Evolutionary conservation across 2,113 vertebrate genomes (phyloP).

Genomic region (Felis chaus): DNA sequence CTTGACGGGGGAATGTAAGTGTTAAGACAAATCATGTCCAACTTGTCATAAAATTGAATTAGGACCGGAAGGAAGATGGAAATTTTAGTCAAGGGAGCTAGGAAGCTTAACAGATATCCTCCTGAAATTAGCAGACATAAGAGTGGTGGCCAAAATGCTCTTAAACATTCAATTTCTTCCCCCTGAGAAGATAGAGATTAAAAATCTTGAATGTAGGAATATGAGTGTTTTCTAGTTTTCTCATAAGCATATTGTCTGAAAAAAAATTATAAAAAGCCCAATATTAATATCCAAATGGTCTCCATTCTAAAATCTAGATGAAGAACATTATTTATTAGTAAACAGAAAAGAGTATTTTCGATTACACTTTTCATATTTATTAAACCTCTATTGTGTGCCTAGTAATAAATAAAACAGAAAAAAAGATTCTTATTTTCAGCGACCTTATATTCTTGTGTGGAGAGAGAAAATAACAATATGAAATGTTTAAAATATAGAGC

Average conservation of each 20-base stretch:
- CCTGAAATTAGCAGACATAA: slow-evolving; percentile 57
- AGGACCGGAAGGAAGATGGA: slow-evolving; percentile 61
- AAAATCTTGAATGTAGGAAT: background rate
- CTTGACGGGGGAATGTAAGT: slow-evolving; percentile 61
- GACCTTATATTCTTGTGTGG: background rate
- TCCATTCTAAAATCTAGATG: background rate
- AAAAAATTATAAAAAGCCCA: background rate
- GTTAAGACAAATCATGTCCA: slow-evolving; percentile 72
- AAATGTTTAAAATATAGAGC: background rate
- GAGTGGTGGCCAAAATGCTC: background rate
- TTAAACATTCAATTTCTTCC: slow-evolving; percentile 1
- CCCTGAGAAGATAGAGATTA: background rate
- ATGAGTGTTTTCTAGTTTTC: slow-evolving; percentile 2
- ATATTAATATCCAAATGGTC: background rate
- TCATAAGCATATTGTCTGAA: background rate
- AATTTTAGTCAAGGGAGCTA: slow-evolving; percentile 58
- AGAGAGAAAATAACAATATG: background rate
- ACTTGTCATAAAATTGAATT: slow-evolving; percentile 72
- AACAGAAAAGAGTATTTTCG: background rate
- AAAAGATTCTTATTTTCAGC: background rate
- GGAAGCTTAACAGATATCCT: slow-evolving; percentile 59
- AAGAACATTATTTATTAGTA: background rate
- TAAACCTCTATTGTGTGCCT: background rate
- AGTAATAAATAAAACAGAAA: background rate
- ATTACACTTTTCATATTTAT: background rate